phyloP scores from a whole-genome alignment of 2,888 invertebrate species.

The Trachelus troglodyta region DNA sequence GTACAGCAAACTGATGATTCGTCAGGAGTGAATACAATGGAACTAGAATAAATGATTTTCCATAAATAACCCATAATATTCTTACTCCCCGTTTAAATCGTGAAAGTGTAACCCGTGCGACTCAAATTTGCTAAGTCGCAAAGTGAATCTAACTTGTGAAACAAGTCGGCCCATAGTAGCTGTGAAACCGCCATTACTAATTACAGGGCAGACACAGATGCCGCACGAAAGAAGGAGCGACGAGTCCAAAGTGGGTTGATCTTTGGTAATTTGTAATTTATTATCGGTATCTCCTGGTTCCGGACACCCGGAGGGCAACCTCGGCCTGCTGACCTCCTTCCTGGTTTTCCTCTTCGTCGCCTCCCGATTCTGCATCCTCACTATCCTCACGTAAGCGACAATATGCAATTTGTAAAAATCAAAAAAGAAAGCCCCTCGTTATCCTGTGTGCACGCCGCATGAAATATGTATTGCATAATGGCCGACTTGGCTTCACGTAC shows the following conservation, averaged over 20 bases:
- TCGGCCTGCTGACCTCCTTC: slow-evolving; percentile 41
- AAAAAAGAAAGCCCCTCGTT: background rate
- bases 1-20: slow-evolving; percentile 3
- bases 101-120: background rate
- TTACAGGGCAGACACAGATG: background rate
- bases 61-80: background rate
- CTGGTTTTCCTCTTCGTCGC: slow-evolving; percentile 15
- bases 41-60: slow-evolving; percentile 30
- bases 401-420: background rate
- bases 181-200: background rate
- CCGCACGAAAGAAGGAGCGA: background rate
- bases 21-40: slow-evolving; percentile 21
- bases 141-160: background rate
- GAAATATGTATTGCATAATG: background rate
- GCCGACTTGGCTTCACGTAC: background rate
- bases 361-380: background rate
- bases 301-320: slow-evolving; percentile 17
- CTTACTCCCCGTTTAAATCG: background rate
- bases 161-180: background rate
- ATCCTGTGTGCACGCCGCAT: background rate
- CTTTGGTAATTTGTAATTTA: slow-evolving; percentile 38
- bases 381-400: background rate
- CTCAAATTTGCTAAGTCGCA: background rate
- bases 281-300: slow-evolving; percentile 31
- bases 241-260: slow-evolving; percentile 28